Evolutionary conservation across 1,140 invertebrate genomes (phyloP).

Genomic region (Camponotus floridanus): DNA sequence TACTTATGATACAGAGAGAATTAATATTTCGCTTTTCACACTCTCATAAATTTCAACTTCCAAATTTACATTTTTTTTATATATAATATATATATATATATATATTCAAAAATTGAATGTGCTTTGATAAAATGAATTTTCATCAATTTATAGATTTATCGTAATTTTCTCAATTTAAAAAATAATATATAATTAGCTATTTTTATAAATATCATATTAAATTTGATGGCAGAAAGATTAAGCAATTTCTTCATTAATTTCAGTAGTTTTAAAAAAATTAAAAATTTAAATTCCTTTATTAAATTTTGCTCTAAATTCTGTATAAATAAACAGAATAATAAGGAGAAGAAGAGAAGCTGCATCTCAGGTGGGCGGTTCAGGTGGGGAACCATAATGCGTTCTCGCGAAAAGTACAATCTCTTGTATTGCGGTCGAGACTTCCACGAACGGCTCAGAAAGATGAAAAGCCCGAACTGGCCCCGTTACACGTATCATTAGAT

Average conservation of each 20-base stretch:
- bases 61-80: not conserved
- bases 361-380: slow-evolving; percentile 9
- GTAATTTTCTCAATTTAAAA: not conserved
- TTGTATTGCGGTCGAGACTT: slow-evolving; percentile 66
- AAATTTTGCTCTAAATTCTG: not conserved
- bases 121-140: not conserved
- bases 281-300: not conserved
- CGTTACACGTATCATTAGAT: slow-evolving; percentile 61
- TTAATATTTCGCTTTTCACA: not conserved
- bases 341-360: not conserved
- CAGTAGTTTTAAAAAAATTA: not conserved
- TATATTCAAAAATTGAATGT: not conserved
- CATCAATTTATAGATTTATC: not conserved
- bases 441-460: slow-evolving; percentile 66
- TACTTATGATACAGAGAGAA: not conserved
- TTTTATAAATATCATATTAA: not conserved
- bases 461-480: not conserved
- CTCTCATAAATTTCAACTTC: not conserved
- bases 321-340: not conserved
- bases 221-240: not conserved
- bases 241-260: not conserved
- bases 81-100: not conserved
- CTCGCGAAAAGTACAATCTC: slow-evolving; percentile 59
- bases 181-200: not conserved
- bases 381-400: slow-evolving; percentile 51